These are phyloP conservation scores for Orthonevra nobilis DNA, from an alignment of 2,888 invertebrate genomes.

Conservation along the genomic window DNA sequence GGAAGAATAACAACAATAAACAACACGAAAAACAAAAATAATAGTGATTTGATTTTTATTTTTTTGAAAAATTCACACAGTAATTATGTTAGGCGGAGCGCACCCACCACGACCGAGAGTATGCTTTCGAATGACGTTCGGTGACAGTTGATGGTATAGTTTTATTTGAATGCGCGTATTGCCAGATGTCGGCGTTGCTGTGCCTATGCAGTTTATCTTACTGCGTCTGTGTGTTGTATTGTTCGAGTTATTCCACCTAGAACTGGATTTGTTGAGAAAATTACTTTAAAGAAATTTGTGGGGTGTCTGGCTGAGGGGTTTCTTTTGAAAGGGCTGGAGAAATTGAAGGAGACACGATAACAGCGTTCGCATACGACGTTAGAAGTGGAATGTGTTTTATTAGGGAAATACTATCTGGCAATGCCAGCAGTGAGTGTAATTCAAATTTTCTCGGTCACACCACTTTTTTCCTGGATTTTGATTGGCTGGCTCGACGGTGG, in stretches of 20 bases:
- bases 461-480: conserved; percentile 45
- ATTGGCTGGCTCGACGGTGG: conserved; percentile 22
- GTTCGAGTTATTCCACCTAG: background rate
- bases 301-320: too few relatives aligned
- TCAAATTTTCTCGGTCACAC: conserved; percentile 52
- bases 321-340: background rate
- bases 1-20: conserved; percentile 14
- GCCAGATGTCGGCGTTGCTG: conserved; percentile 53
- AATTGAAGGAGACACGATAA: too few relatives aligned
- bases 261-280: background rate
- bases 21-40: background rate
- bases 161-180: conserved; percentile 64
- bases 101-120: conserved; percentile 58
- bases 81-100: conserved; percentile 23
- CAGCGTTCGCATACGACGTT: too few relatives aligned
- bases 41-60: too few relatives aligned
- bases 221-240: too few relatives aligned
- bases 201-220: background rate
- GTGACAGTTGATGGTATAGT: conserved; percentile 62
- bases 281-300: too few relatives aligned
- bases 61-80: conserved; percentile 40
- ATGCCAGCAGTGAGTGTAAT: conserved; percentile 49
- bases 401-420: conserved; percentile 38
- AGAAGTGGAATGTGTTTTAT: background rate
- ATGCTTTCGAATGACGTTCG: conserved; percentile 60